phyloP scores from a whole-genome alignment of 1,140 invertebrate genomes.

The Lithobius niger region DNA sequence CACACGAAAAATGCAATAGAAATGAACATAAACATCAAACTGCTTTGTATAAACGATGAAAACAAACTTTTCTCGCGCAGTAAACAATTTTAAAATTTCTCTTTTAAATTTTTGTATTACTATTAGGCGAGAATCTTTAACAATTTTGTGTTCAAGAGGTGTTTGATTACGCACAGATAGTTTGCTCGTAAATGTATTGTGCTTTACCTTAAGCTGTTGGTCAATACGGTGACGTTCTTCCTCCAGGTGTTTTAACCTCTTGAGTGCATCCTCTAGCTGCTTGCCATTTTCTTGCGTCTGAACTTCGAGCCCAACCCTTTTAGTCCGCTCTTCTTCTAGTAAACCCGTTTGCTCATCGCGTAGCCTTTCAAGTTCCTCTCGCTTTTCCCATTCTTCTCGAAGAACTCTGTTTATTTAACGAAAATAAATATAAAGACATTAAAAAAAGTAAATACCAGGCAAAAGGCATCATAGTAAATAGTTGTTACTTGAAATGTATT shows the following conservation, averaged over 20 bases:
- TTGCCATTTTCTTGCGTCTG: conserved; percentile 54
- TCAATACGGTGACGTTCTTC: conserved; percentile 49
- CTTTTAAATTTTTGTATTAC: too few species aligned
- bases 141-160: too few species aligned
- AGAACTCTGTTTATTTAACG: too few species aligned
- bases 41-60: too few species aligned
- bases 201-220: conserved; percentile 40
- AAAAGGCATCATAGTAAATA: neutral
- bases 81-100: too few species aligned
- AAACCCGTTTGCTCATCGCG: conserved; percentile 57
- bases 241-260: conserved; percentile 48
- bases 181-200: too few species aligned
- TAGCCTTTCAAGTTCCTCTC: conserved; percentile 58
- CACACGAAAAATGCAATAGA: too few species aligned
- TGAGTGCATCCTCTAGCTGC: conserved; percentile 49
- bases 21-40: too few species aligned
- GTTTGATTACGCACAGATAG: too few species aligned
- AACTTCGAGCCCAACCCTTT: conserved; percentile 54
- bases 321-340: conserved; percentile 53
- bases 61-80: too few species aligned
- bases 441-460: neutral
- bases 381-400: conserved; percentile 65
- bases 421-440: too few species aligned
- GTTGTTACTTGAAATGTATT: neutral
- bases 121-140: too few species aligned